These are phyloP conservation scores for Cardinalis cardinalis DNA, from an alignment of 2,113 vertebrate species.

Conservation along the genomic window DNA sequence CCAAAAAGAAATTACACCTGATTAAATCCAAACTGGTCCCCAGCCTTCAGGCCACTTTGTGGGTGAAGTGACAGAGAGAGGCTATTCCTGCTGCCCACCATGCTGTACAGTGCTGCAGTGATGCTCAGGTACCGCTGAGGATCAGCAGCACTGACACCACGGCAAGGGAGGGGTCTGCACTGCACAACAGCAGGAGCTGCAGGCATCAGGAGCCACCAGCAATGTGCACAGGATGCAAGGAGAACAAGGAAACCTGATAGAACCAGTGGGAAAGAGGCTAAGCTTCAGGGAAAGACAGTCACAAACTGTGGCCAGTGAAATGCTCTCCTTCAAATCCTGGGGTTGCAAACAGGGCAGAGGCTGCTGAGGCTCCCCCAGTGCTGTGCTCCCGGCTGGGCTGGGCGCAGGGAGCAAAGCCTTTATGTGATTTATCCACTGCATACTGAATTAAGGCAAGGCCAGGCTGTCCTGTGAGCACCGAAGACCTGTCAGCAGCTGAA, in stretches of 20 bases:
- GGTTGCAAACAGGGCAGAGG: neutral
- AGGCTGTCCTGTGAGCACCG: neutral
- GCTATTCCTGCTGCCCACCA: neutral
- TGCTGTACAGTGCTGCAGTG: rapidly evolving
- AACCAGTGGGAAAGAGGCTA: neutral
- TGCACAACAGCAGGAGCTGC: neutral
- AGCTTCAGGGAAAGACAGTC: neutral
- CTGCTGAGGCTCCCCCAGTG: neutral
- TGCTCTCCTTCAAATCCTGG: neutral
- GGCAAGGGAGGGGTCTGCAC: neutral
- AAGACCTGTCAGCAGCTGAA: constrained; percentile 38
- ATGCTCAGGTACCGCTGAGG: neutral
- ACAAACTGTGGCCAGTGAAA: neutral
- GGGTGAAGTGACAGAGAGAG: neutral
- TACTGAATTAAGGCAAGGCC: neutral
- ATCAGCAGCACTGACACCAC: rapidly evolving
- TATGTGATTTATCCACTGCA: constrained; percentile 4
- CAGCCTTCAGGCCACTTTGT: rapidly evolving
- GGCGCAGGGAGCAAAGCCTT: neutral
- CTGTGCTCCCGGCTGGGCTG: rapidly evolving
- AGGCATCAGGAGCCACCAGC: neutral
- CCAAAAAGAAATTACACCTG: neutral
- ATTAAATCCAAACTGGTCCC: neutral
- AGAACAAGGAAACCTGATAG: neutral
- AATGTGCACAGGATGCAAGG: neutral